Evolutionary conservation across 2,888 invertebrate genomes (phyloP), one percentile per base, ranked within the genome.

Genomic region (Homarus gammarus): DNA sequence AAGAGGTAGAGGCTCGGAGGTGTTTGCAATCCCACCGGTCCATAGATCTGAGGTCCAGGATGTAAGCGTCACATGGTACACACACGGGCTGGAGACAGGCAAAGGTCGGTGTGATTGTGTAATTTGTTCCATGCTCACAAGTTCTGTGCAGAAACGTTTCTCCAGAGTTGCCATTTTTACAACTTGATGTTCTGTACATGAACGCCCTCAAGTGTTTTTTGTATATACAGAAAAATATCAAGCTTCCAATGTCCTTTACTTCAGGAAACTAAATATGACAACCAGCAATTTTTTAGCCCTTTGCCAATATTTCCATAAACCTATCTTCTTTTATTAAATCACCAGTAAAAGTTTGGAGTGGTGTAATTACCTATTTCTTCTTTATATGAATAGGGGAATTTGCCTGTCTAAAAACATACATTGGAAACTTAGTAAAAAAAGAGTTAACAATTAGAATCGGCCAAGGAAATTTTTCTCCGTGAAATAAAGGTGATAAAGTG

Each of bases 171-270:
- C 87, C 75, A 88, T 83, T 86, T 77, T 83, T 75, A 83, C 87
- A 88, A 88, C 84, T 83, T 83, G 64, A 77, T 77, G 64, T 81
- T 83, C 87, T 87, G 87, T 88, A 83, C 82, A 88, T 88, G 82
- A 88, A 68, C 83, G 36, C 68, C 83, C 75, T 77, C 77, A 72
- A 77, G 83, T 77, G 75, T 88, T 83, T 87, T 88, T 88, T 64
- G 75, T 49, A 83, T 79, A 86, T 64, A 87, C 36, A 87, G 49
- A 89, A 70, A 78, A 40, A 68, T 72, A 84, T 83, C 88, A 89
- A 83, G 78, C 87, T 89, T 89, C 88, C 88, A 89, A 27, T 86
- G 86, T 84, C 84, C 88, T 89, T 83, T 89, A 77, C 77, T 89
- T 77, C 88, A 89, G 77, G 88, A 89, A 89, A 70, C 73, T 44